Percentiles rank a stretch among this genome's conserved stretches.
phyloP scores from a whole-genome alignment of 53 echinoderm and acorn worm species.

The Antedon mediterranea region DNA sequence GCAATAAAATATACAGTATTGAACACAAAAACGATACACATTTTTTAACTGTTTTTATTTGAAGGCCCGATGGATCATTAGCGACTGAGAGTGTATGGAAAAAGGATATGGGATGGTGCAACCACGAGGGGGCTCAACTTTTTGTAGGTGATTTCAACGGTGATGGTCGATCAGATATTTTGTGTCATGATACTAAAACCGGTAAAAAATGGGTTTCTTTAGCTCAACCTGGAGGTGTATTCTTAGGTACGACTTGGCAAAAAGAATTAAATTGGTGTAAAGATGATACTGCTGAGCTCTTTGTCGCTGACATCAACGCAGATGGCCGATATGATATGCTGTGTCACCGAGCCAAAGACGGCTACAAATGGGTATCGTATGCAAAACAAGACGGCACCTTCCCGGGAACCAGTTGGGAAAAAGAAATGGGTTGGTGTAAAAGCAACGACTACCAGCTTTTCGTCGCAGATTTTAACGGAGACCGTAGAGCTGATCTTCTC shows the following conservation, averaged over 20 bases:
- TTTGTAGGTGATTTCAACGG: no score
- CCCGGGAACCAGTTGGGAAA: not conserved
- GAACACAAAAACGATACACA: no score
- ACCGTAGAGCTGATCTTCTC: not conserved
- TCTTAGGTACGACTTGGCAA: not conserved
- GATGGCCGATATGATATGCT: constrained; percentile 1
- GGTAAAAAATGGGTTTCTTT: no score
- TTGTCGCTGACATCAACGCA: constrained; percentile 7
- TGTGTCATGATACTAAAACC: no score
- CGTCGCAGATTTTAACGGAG: constrained; percentile 5
- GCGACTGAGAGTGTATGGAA: no score
- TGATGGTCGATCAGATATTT: no score
- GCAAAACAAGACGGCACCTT: constrained; percentile 4
- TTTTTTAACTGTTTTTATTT: no score
- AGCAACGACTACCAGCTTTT: not conserved
- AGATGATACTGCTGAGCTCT: not conserved
- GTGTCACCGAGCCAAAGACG: not conserved
- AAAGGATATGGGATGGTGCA: no score
- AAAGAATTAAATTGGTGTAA: not conserved
- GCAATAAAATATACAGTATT: no score
- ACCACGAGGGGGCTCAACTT: no score
- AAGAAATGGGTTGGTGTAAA: not conserved
- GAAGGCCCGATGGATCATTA: no score
- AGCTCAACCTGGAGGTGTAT: not conserved
- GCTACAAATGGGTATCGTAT: constrained; percentile 2